Evolutionary conservation across 2,113 vertebrate genomes (phyloP).

Genomic region (Alectura lathami): DNA sequence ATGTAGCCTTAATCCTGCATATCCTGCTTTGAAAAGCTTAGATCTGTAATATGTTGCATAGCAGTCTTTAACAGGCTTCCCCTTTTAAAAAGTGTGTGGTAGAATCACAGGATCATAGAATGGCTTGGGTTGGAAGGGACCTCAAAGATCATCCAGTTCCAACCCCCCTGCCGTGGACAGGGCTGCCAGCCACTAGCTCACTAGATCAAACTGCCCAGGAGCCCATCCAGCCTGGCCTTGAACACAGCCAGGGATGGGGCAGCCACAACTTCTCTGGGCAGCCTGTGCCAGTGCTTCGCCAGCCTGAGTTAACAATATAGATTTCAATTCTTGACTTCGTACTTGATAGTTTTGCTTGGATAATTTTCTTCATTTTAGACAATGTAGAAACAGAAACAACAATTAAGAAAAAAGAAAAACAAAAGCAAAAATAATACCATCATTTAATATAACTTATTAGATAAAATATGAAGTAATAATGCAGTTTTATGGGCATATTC

Average conservation of each 20-base stretch:
- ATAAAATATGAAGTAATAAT: background rate
- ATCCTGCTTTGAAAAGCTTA: conserved; percentile 53
- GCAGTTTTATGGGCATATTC: background rate
- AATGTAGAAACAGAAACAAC: background rate
- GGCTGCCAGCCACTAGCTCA: too few species aligned
- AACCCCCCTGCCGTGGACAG: too few species aligned
- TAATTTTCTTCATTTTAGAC: background rate
- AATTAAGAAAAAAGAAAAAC: background rate
- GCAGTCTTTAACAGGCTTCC: background rate
- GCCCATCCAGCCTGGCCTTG: too few species aligned
- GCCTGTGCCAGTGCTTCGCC: too few species aligned
- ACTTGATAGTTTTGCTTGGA: background rate
- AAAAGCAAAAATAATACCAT: background rate
- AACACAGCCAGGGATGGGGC: too few species aligned
- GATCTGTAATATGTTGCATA: background rate
- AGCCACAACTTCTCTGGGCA: too few species aligned
- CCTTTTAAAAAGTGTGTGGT: background rate
- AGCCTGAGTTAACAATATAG: background rate
- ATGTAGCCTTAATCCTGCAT: conserved; percentile 50
- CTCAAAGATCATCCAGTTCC: too few species aligned
- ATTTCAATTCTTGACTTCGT: background rate
- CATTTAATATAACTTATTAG: background rate
- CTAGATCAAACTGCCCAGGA: too few species aligned
- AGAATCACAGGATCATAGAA: too few species aligned
- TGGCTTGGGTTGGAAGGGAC: too few species aligned